Base-by-base conservation (phyloP, 2,888 invertebrate species). In the Horisme vitalbata region DNA sequence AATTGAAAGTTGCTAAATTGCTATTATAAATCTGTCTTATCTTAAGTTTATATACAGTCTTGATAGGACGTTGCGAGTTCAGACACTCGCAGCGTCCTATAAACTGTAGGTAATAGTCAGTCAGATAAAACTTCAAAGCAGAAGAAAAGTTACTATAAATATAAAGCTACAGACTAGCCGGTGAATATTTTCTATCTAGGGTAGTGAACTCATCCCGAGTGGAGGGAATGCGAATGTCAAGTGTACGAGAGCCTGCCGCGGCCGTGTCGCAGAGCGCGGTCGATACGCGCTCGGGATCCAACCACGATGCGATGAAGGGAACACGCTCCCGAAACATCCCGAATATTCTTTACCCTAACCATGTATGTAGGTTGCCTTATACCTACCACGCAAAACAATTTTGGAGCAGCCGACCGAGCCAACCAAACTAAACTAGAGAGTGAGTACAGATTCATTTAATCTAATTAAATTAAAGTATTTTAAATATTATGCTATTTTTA, bases 141-240 rank as follows among this genome's bases (percentile, higher is more conserved):
- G n/a, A n/a, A n/a, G n/a, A n/a, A n/a, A n/a, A n/a, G n/a, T n/a
- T n/a, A n/a, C n/a, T n/a, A n/a, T n/a, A n/a, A n/a, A n/a, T n/a
- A 7, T 26, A 11, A 26, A 26, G 26, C 26, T 11, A 12, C 26
- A 24, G 26, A 24, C 30, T 14, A 38, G 21, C 20, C 35, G 44
- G 35, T 39, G 37, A 30, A 48, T 35, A 35, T 35, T 41, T 26
- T 26, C 27, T 36, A 49, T 49, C 28, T 58, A 54, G 56, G 64
- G 60, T 65, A 61, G 64, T 71, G 68, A 72, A 74, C 68, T 61
- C 63, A 55, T 47, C 52, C 55, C 56, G 48, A 51, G 59, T 63
- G 63, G 63, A 52, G 59, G 59, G 60, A 46, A 44, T 45, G 37
- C 55, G 55, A 58, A 83, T 83, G 83, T 83, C 83, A 83, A 83